These are phyloP conservation scores for Caprella mutica DNA, from an alignment of 2,888 invertebrate species.

Conservation along the genomic window DNA sequence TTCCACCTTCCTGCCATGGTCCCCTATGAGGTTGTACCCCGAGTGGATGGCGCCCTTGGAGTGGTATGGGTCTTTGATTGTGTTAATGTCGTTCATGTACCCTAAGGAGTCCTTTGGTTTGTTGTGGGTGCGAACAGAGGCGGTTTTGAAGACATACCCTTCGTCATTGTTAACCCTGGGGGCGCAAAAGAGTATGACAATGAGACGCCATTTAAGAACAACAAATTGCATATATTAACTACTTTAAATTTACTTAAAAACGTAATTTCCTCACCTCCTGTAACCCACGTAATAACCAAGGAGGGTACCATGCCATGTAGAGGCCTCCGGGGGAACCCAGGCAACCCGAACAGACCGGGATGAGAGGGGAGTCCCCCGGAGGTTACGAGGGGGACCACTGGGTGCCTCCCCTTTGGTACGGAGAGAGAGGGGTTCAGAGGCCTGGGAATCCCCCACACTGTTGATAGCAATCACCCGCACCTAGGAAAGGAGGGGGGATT, in stretches of 20 bases:
- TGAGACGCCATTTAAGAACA: neutral
- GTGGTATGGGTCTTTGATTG: conserved; percentile 39
- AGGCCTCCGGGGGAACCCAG: conserved; percentile 37
- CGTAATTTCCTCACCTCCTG: conserved; percentile 35
- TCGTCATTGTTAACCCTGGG: neutral
- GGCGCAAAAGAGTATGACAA: neutral
- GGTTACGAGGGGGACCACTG: conserved; percentile 23
- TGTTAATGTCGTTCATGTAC: conserved; percentile 34
- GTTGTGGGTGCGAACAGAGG: neutral
- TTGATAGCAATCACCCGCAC: conserved; percentile 29
- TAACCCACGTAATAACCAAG: conserved; percentile 43
- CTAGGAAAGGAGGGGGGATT: neutral
- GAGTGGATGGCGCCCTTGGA: neutral
- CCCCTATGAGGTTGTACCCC: neutral
- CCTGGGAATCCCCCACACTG: conserved; percentile 27
- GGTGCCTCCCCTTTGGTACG: conserved; percentile 31
- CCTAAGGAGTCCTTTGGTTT: neutral
- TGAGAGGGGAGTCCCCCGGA: conserved; percentile 23
- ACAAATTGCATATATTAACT: neutral
- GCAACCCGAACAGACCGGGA: conserved; percentile 22
- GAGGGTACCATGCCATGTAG: conserved; percentile 41
- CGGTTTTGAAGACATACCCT: conserved; percentile 1
- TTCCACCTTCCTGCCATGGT: neutral
- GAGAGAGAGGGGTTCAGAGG: conserved; percentile 28
- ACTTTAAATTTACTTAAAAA: conserved; percentile 2